Percentiles rank a stretch among this genome's conserved stretches.
Evolutionary conservation across 2,888 invertebrate species (phyloP).

Genomic region (Heteropelma amictum): DNA sequence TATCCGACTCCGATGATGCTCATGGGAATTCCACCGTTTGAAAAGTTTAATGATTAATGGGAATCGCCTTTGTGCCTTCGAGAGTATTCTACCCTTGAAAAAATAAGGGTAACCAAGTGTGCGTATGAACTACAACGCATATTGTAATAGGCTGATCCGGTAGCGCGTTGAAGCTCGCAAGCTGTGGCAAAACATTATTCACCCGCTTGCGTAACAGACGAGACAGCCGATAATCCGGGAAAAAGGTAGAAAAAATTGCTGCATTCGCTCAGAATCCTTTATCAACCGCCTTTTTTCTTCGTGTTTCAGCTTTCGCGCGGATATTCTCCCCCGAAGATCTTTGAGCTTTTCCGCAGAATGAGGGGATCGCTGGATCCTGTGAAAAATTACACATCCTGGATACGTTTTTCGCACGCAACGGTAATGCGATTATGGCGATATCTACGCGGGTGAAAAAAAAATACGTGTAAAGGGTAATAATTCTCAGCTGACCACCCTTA

Average conservation of each 20-base stretch:
- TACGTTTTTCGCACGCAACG: too few species aligned
- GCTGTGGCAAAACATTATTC: constrained; percentile 52
- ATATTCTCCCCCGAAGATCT: too few species aligned
- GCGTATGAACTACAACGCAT: not conserved
- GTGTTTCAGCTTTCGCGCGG: too few species aligned
- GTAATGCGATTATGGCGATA: too few species aligned
- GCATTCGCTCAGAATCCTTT: constrained; percentile 17
- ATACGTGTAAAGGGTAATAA: too few species aligned
- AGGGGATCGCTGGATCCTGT: too few species aligned
- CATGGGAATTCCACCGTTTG: constrained; percentile 15
- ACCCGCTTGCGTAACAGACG: not conserved
- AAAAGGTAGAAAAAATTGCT: constrained; percentile 39
- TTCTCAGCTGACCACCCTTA: too few species aligned
- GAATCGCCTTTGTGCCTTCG: constrained; percentile 45
- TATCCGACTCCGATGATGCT: constrained; percentile 35
- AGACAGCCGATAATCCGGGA: constrained; percentile 29
- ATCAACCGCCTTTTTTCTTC: constrained; percentile 28
- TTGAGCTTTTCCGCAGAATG: too few species aligned
- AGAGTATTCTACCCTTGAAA: constrained; percentile 37
- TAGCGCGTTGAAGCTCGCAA: constrained; percentile 32
- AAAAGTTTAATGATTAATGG: constrained; percentile 51
- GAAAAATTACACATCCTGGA: too few species aligned
- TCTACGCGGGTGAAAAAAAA: too few species aligned
- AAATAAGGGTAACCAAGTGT: constrained; percentile 23
- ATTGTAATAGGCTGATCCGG: constrained; percentile 45